phyloP scores from a whole-genome alignment of 1,140 invertebrate genomes.

The Geopemphigus sp. region DNA sequence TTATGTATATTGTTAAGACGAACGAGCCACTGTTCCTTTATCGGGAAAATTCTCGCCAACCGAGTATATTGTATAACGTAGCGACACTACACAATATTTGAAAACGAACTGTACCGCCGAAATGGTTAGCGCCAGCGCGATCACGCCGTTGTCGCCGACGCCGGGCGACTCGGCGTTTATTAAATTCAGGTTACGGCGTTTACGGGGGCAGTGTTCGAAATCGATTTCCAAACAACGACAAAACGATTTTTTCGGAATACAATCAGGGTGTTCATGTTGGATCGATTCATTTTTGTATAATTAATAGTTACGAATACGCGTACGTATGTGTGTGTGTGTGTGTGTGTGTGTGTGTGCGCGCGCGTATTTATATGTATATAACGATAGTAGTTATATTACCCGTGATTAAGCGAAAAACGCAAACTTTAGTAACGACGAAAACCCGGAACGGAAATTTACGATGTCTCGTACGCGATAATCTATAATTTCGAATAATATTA shows the following conservation, averaged over 20 bases:
- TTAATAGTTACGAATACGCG: conserved; percentile 2
- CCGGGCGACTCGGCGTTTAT: background rate
- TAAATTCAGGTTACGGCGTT: background rate
- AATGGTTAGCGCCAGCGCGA: background rate
- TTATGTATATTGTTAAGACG: background rate
- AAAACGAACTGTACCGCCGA: background rate
- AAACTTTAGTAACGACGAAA: background rate
- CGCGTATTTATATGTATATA: conserved; percentile 5
- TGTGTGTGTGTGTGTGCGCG: too few relatives aligned
- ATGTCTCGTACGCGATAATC: conserved; percentile 36
- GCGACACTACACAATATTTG: background rate
- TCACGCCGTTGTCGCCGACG: background rate
- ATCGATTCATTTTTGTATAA: conserved; percentile 41
- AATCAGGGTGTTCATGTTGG: conserved; percentile 43
- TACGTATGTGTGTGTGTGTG: too few relatives aligned
- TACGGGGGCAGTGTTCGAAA: background rate
- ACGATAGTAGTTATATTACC: conserved; percentile 6
- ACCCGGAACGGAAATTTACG: background rate
- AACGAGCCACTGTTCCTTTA: background rate
- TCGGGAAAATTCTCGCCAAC: background rate
- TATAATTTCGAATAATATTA: background rate
- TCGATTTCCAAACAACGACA: background rate
- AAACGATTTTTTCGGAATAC: conserved; percentile 27
- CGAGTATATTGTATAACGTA: background rate
- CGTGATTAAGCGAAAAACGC: background rate